phyloP scores from a whole-genome alignment of 1,140 invertebrate genomes.

The Delia radicum region DNA sequence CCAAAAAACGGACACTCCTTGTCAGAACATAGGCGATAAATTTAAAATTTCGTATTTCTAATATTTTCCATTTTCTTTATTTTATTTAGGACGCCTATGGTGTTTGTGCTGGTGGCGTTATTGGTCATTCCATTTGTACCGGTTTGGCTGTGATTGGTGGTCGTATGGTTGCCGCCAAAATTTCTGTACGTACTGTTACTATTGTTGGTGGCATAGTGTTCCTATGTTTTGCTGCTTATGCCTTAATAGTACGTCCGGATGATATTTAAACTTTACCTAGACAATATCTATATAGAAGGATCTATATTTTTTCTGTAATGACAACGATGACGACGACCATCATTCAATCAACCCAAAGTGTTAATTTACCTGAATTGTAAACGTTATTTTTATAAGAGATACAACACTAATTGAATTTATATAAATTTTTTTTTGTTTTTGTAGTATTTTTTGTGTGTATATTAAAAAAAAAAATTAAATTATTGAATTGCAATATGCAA shows the following conservation, averaged over 20 bases:
- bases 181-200: constrained; percentile 71
- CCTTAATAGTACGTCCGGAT: constrained; percentile 47
- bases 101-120: constrained; percentile 87
- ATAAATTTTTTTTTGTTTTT: neutral
- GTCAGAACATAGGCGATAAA: too few species aligned
- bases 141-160: constrained; percentile 95
- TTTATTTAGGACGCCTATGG: constrained; percentile 78
- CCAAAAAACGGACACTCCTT: too few species aligned
- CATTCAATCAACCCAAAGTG: neutral
- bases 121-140: constrained; percentile 94
- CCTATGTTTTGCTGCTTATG: constrained; percentile 52
- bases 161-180: constrained; percentile 91
- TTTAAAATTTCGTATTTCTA: too few species aligned
- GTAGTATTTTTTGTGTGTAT: neutral
- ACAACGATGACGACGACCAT: neutral
- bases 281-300: too few species aligned
- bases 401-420: neutral
- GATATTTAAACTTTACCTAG: constrained; percentile 44
- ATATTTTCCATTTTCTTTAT: neutral
- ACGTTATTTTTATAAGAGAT: neutral
- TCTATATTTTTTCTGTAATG: neutral
- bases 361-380: constrained; percentile 14
- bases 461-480: neutral
- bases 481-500: neutral
- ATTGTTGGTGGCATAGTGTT: constrained; percentile 54